Evolutionary conservation across 2,113 vertebrate species (phyloP), one percentile per base, ranked within the genome.

Genomic region (Nesogale talazaci): DNA sequence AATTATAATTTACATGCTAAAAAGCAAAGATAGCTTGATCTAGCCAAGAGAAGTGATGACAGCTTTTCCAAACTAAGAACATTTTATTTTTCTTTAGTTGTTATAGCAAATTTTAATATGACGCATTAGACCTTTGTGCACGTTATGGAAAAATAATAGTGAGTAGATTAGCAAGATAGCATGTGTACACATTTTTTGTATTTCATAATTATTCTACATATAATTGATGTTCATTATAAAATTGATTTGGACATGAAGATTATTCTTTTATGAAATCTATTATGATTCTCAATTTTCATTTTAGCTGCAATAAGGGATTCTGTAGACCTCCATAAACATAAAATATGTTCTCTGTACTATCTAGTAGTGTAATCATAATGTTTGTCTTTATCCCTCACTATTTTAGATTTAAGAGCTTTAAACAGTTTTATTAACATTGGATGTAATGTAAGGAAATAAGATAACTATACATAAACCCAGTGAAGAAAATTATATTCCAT

Each of bases 401-500:
- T 46, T 80, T 75, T 23, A 90, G 34, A 70, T 86, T 90, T 76
- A 70, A 12, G 11, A 8, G 2, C 10, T 34, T 77, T 67, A 93
- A 79, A 94, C 76, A 8, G 0, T 59, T 12, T 94, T 16, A 86
- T 92, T 88, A n/a, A 77, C 93, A 82, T 31, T 93, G 27, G 15
- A 59, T 0, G 85, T 61, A 94, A 9, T 0, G 1, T n/a, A 83
- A 23, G 70, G 96, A 93, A 77, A 67, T 90, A 77, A 74, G 2
- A 0, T 25, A 88, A 67, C 0, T 36, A 46, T 76, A 82, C 1
- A 89, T 78, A 69, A 46, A 76, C 6, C 77, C 5, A 75, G 20
- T 76, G 3, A 95, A 92, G 93, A 91, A 94, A 88, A 94, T 69
- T 84, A 4, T 25, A 72, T 29, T 84, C 67, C 2, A 69, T 36